phyloP scores from a whole-genome alignment of 2,888 invertebrate species.

The Exephanes ischioxanthus region DNA sequence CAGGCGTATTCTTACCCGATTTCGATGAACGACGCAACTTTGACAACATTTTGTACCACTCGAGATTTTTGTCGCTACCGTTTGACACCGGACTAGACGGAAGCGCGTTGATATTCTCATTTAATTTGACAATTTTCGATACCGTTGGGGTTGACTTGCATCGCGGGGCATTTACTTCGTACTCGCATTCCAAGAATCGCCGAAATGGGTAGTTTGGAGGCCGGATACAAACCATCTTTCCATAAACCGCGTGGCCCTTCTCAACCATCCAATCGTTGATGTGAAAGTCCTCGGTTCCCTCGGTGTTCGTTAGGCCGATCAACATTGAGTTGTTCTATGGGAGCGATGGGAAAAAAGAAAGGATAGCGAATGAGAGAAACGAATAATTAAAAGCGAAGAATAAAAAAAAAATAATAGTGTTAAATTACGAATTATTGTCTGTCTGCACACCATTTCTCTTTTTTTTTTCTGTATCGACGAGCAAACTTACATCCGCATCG shows the following conservation, averaged over 20 bases:
- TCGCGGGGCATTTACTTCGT: not conserved
- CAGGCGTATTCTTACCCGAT: not conserved
- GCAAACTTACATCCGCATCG: conserved; percentile 73
- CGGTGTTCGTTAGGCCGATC: conserved; percentile 77
- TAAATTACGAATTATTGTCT: not conserved
- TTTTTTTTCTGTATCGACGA: not conserved
- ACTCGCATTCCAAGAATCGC: conserved; percentile 56
- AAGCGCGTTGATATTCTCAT: not conserved
- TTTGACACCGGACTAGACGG: not conserved
- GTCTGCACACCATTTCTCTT: not conserved
- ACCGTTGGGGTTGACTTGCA: conserved; percentile 3
- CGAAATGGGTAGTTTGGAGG: conserved; percentile 71
- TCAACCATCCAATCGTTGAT: conserved; percentile 80
- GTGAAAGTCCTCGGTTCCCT: conserved; percentile 75
- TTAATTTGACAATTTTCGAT: conserved; percentile 22
- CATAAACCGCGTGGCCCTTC: conserved; percentile 74
- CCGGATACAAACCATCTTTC: conserved; percentile 80
- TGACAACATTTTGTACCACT: conserved; percentile 35
- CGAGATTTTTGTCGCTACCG: not conserved
- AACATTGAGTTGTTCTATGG: conserved; percentile 80
- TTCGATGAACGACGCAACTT: conserved; percentile 29
- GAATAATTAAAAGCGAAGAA: conserved; percentile 3
- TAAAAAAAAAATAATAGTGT: not conserved
- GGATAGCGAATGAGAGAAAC: conserved; percentile 2
- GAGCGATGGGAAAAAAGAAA: conserved; percentile 24